Evolutionary conservation across 2,888 invertebrate species (phyloP), one percentile per base, ranked within the genome.

Genomic region (Scaeva pyrastri): DNA sequence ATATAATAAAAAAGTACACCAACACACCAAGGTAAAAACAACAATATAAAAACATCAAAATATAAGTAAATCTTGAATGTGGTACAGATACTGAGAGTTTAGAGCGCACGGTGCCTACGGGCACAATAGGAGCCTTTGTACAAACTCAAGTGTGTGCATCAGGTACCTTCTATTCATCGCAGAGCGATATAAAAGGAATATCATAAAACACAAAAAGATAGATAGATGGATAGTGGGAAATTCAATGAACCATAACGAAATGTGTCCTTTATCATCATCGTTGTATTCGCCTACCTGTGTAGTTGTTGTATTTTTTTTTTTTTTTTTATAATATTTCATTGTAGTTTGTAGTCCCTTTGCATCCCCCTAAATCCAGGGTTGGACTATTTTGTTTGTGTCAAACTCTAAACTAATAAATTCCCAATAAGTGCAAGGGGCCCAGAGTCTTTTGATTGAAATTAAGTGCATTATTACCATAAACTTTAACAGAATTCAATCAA

Each of bases 201-300:
- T 82, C 82, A 86, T 86, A 86, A 82, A 86, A 86, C 77, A 86
- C 74, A 82, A 75, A 85, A 58, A 58, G 73, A 77, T 74, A 86
- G 81, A 85, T 70, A 81, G 81, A 82, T 43, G 50, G 36, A 68
- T 86, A 83, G 87, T 87, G 87, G 83, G 87, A 87, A 87, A 87
- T 83, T 87, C 87, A 83, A 87, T 87, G 87, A 87, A 79, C 87
- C 80, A 87, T 72, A 83, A 87, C 87, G 56, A 82, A 86, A 86
- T 86, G 70, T 81, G 86, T 86, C 83, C 83, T 83, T 83, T 82
- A 82, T 82, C 74, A 74, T 78, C 52, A 60, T 66, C 66, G 66
- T 66, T 48, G 66, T 36, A 66, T 12, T 50, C 45, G 48, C 39
- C 75, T 87, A 87, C 87, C 87, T 87, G 83, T 79, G 48, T 60